Evolutionary conservation across 2,797 vertebrate species (phyloP).

Genomic region (Lacerta viridis): DNA sequence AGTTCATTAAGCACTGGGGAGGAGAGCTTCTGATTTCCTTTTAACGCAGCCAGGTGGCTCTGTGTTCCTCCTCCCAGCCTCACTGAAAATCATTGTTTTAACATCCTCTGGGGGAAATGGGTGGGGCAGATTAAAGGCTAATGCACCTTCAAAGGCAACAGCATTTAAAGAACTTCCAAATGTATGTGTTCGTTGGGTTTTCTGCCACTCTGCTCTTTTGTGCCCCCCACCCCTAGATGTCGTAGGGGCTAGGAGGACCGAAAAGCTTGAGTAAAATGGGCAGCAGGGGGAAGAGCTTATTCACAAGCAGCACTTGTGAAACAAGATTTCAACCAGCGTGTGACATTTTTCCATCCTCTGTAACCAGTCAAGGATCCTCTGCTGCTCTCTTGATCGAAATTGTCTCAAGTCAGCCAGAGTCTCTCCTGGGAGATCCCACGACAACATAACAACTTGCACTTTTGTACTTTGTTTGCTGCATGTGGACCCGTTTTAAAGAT

Average conservation of each 20-base stretch:
- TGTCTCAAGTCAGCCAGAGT: constrained; percentile 65
- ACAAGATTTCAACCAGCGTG: constrained; percentile 52
- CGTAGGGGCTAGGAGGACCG: constrained; percentile 19
- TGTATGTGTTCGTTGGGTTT: constrained; percentile 69
- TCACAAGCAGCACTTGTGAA: constrained; percentile 60
- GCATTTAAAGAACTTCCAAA: constrained; percentile 66
- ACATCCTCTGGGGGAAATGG: not conserved
- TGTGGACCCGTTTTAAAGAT: constrained; percentile 73
- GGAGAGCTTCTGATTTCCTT: constrained; percentile 63
- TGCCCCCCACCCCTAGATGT: constrained; percentile 68
- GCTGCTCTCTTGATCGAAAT: constrained; percentile 56
- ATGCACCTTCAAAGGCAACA: constrained; percentile 65
- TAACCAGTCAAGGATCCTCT: constrained; percentile 54
- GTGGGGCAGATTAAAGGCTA: constrained; percentile 58
- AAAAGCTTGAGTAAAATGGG: constrained; percentile 48
- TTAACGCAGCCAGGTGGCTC: constrained; percentile 63
- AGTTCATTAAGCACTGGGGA: constrained; percentile 43
- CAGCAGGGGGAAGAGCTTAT: constrained; percentile 27
- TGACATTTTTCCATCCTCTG: constrained; percentile 57
- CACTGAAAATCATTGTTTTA: constrained; percentile 38
- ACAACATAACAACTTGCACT: constrained; percentile 76
- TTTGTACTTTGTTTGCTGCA: constrained; percentile 75
- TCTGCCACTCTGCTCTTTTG: constrained; percentile 69
- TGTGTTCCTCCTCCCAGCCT: constrained; percentile 54
- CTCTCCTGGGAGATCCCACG: constrained; percentile 56